These are phyloP conservation scores for Coelogynopora nodosa DNA, from an alignment of 2,888 invertebrate species.

Conservation along the genomic window DNA sequence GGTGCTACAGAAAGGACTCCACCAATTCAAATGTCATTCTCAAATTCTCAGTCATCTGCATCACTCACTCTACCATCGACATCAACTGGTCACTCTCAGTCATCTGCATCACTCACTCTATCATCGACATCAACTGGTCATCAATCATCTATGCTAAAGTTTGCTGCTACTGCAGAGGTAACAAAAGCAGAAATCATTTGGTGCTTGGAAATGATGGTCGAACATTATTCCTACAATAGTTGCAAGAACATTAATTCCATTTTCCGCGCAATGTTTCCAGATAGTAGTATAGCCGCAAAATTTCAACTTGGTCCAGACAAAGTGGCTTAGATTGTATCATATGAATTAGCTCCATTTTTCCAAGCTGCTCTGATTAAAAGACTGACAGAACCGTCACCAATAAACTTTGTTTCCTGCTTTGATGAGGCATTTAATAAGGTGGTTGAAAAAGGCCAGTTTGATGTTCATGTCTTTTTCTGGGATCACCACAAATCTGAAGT, in stretches of 20 bases:
- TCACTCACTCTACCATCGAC: too few relatives aligned
- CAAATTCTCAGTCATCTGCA: background rate
- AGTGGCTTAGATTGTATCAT: background rate
- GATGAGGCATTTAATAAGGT: conserved; percentile 6
- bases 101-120: too few relatives aligned
- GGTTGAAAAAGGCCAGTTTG: background rate
- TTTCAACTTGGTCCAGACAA: conserved; percentile 1
- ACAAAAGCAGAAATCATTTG: background rate
- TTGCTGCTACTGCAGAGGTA: background rate
- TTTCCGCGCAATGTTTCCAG: conserved; percentile 13
- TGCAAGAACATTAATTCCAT: background rate
- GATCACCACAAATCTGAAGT: background rate
- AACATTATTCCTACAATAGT: background rate
- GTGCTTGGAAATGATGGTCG: background rate
- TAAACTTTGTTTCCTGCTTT: conserved; percentile 8
- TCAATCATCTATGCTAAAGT: background rate
- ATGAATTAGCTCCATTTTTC: conserved; percentile 1
- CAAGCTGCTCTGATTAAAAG: conserved; percentile 15
- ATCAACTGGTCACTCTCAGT: background rate
- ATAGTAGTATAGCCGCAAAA: background rate
- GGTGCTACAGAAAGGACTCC: background rate
- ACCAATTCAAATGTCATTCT: background rate
- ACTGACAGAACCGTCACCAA: background rate
- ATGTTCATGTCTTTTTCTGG: conserved; percentile 14
- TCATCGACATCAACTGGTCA: background rate